Evolutionary conservation across 2,888 invertebrate species (phyloP), one percentile per base, ranked within the genome.

Genomic region (Parasteatoda lunata): DNA sequence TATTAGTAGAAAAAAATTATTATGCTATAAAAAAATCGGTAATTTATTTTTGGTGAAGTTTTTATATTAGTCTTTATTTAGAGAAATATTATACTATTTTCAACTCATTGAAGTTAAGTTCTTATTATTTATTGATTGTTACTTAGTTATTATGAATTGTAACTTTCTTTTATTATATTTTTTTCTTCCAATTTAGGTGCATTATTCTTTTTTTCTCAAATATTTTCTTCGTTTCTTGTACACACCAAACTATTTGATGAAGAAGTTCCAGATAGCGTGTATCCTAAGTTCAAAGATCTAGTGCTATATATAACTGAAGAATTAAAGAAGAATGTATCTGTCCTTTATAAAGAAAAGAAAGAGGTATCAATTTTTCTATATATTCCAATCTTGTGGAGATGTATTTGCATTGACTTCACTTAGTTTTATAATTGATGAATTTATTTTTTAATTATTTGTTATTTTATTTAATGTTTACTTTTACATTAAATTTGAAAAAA

Each of bases 211-310:
- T n/a, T 76, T 11, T 64, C 76, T 51, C 76, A 80, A 49, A 30
- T 85, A 47, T 85, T 76, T 64, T 71, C 79, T 5, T 71, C 70
- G 45, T 76, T 85, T 65, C 30, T 85, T 8, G 9, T 85, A 45
- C 75, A 85, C 54, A 51, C 76, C 3, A 79, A 80, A 9, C 4
- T 85, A 9, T 85, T 85, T 66, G 65, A 80, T 65, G 15, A 47
- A 45, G 30, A 65, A 7, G 69, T 85, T 54, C 85, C 85, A 30
- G 6, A n/a, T 30, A 48, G 48, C 71, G 47, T 76, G 2, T 49
- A 52, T 76, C 15, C 49, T 13, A 51, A 71, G 47, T 85, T 80
- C 71, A 76, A 54, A 59, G 54, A 65, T 7, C 65, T 85, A 52
- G 80, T 85, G 52, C 68, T 65, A 13, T 15, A 65, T 15, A 81